Conservation (phyloP, 2,888 invertebrate species). For the Rotaria macrura region DNA sequence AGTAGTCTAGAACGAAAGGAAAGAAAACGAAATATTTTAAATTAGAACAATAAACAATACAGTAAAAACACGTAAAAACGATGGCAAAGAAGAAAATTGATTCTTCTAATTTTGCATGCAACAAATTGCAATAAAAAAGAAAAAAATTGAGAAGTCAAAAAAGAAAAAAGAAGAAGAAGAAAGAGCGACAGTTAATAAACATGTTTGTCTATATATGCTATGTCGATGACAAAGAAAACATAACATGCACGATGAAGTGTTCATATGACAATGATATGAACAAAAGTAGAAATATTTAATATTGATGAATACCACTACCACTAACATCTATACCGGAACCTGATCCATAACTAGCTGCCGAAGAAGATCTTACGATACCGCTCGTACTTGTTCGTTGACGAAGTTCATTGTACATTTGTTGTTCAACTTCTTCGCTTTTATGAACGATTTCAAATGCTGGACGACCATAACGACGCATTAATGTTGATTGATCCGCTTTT, state of each 20-base stretch:
- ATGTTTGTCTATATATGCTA: background rate
- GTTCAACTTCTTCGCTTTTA: background rate
- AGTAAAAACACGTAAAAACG: background rate
- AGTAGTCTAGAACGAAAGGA: background rate
- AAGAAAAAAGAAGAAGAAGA: background rate
- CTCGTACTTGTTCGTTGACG: background rate
- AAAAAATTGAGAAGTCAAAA: too few species aligned
- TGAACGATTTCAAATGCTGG: background rate
- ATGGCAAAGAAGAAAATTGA: background rate
- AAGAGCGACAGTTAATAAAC: background rate
- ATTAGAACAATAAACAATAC: background rate
- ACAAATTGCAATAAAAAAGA: too few species aligned
- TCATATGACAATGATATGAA: background rate
- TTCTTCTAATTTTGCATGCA: background rate
- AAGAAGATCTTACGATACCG: background rate
- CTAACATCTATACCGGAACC: background rate
- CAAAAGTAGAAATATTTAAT: background rate
- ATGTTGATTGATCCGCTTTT: constrained; percentile 2
- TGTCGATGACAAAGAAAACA: background rate
- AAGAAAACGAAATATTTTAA: background rate
- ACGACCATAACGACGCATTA: constrained; percentile 2
- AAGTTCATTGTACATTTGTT: background rate
- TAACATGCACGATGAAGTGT: background rate
- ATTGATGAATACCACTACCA: background rate
- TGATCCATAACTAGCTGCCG: background rate